Evolutionary conservation across 2,888 invertebrate species (phyloP), one percentile per base, ranked within the genome.

Genomic region (Psylliodes chrysocephalus): DNA sequence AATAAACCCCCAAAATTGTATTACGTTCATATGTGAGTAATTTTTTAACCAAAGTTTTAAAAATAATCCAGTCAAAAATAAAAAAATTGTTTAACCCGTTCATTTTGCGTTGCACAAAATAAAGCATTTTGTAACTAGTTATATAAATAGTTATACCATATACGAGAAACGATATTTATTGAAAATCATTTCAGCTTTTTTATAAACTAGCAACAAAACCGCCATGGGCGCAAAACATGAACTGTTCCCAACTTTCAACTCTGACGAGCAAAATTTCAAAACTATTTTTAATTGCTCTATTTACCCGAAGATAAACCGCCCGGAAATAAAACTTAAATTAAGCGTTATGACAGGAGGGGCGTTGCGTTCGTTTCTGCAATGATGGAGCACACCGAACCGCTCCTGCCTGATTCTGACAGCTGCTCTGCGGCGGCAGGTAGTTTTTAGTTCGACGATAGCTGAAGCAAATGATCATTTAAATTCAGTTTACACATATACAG

Each of bases 241-340:
- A 22, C 22, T 33, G 2, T 10, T n/a, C 14, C 14, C n/a, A 35
- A 35, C 8, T 35, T 35, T 35, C 35, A 35, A 30, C 8, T 6
- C 35, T 1, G 14, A 12, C 14, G 35, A 12, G 35, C 35, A 12
- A 14, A 35, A 35, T 35, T 42, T 17, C 8, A 8, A 42, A 42
- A 42, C 42, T 49, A 60, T 60, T 60, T 55, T 49, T 62, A 49
- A 51, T 62, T 49, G 42, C 30, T 56, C 40, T 55, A 30, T 61
- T 56, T 49, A 42, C 55, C 19, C 18, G 60, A 61, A 62, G 54
- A 62, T 62, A 52, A 66, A 68, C 64, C 63, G 53, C 54, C 57
- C 60, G 60, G 64, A 68, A 66, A 67, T 66, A 55, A 68, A 64
- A 63, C 56, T 63, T 59, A 68, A 67, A 68, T 71, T 69, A 71